These are phyloP conservation scores for Peromyscus leucopus DNA, from an alignment of 2,113 vertebrate species.

Conservation along the genomic window DNA sequence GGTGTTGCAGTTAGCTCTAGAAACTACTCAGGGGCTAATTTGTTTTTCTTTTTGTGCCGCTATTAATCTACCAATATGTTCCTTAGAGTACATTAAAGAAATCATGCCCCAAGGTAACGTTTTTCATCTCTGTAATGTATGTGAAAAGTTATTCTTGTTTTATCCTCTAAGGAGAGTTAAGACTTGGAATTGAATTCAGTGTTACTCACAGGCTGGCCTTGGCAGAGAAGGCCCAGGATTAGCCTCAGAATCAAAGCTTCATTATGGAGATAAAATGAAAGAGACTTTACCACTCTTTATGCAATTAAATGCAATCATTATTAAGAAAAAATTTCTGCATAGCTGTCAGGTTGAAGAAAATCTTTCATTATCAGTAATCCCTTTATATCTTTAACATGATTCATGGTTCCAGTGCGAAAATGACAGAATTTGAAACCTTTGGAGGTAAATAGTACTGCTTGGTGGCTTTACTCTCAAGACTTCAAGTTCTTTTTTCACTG, in stretches of 20 bases:
- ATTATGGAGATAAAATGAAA: constrained; percentile 84
- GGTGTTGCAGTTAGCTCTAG: constrained; percentile 2
- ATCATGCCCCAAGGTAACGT: constrained; percentile 43
- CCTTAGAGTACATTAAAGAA: constrained; percentile 56
- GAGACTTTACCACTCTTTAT: constrained; percentile 82
- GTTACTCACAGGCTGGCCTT: constrained; percentile 75
- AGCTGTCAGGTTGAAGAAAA: constrained; percentile 82
- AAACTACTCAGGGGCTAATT: constrained; percentile 41
- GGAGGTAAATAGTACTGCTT: background rate
- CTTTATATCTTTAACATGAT: constrained; percentile 85
- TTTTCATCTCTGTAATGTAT: constrained; percentile 73
- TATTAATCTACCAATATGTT: background rate
- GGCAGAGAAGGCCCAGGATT: constrained; percentile 80
- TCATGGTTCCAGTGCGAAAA: constrained; percentile 69
- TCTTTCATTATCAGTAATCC: constrained; percentile 82
- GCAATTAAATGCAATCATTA: constrained; percentile 86
- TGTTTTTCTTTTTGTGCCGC: constrained; percentile 9
- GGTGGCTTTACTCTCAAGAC: background rate
- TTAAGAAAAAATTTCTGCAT: constrained; percentile 80
- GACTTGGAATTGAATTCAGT: constrained; percentile 78
- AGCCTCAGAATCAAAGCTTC: constrained; percentile 85
- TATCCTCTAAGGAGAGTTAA: constrained; percentile 71
- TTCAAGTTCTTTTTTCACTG: background rate
- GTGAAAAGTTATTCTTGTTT: constrained; percentile 72
- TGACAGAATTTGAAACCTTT: constrained; percentile 55